Evolutionary conservation across 2,113 vertebrate species (phyloP), one percentile per base, ranked within the genome.

Genomic region (Silurus asotus): DNA sequence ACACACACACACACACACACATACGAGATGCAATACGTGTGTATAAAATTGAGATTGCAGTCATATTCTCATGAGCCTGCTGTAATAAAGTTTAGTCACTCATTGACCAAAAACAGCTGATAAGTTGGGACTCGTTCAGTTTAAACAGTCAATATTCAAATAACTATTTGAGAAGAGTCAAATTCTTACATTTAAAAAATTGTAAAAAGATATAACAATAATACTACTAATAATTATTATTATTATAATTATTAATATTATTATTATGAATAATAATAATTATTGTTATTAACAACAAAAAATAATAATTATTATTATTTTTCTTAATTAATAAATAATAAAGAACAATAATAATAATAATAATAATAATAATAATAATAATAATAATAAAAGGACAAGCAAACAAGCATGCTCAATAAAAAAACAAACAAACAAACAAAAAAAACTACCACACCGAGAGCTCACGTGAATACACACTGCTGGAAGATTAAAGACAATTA

Each of bases 61-160:
- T 76, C 51, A 9, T 45, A 76, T 76, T 62, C 70, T 19, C 37
- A 23, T 25, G 55, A 49, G 37, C 6, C 15, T 76, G 8, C n/a
- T 64, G 58, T 77, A 65, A 25, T 53, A 64, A 28, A 65, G 48
- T 45, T 84, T 51, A 77, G 83, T 65, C 74, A 77, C 45, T 65
- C 49, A 84, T 28, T 84, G 59, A 64, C 37, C 37, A 20, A 83
- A 72, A 72, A 70, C 28, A 53, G 8, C 65, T 72, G 11, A 25
- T 13, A 0, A 13, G 23, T 37, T 53, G 13, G 64, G 58, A 84
- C n/a, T 82, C 48, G 8, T 17, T 51, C 23, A 15, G 56, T 14
- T 15, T 20, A 53, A 84, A 77, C 61, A 0, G 48, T 64, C 5
- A 55, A 51, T 53, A 58, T 25, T 19, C 25, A 53, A 0, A 25